Evolutionary conservation across 2,797 vertebrate species (phyloP).

Genomic region (Pelochelys cantorii): DNA sequence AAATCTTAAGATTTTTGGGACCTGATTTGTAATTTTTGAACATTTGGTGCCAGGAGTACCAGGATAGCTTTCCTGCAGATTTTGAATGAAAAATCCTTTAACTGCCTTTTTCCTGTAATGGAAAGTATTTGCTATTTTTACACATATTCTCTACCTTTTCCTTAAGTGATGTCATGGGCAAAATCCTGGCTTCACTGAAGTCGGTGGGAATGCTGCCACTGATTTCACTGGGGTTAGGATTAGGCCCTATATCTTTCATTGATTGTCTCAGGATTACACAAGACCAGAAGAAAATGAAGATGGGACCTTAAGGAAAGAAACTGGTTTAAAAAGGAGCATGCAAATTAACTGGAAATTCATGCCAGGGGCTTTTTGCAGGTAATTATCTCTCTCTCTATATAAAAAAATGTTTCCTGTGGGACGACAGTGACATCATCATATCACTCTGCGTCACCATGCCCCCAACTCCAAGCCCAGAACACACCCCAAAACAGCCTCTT

Average conservation of each 20-base stretch:
- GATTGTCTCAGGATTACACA: neutral
- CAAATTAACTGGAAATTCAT: neutral
- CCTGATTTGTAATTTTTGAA: neutral
- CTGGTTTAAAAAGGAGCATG: neutral
- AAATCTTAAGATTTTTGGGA: neutral
- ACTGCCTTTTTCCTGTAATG: neutral
- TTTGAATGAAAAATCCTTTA: neutral
- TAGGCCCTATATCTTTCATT: neutral
- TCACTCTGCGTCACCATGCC: no score
- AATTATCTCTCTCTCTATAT: no score
- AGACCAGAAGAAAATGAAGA: neutral
- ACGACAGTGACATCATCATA: no score
- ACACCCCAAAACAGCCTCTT: no score
- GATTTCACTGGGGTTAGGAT: neutral
- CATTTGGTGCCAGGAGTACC: neutral
- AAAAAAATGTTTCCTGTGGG: no score
- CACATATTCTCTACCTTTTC: neutral
- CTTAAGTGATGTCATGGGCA: neutral
- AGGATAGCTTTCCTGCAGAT: neutral
- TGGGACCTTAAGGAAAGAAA: neutral
- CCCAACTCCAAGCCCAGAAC: no score
- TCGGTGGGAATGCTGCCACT: neutral
- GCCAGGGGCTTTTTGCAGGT: neutral
- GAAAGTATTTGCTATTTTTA: neutral
- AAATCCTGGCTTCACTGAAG: neutral